Evolutionary conservation across 2,797 vertebrate genomes (phyloP).

Genomic region (Molothrus ater): DNA sequence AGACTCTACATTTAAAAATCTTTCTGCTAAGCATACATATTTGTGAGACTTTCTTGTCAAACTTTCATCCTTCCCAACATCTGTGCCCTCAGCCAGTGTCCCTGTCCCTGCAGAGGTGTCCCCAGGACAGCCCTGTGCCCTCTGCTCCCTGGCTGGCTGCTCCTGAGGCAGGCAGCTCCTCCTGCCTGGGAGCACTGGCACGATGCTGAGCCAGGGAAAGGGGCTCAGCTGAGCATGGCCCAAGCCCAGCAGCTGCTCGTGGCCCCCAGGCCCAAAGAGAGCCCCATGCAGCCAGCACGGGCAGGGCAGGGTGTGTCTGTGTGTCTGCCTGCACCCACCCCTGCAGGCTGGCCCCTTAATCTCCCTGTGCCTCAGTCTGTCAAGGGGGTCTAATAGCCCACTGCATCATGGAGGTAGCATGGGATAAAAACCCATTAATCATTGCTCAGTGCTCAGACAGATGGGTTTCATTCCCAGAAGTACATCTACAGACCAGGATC

Average conservation of each 20-base stretch:
- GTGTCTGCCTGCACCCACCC: background rate
- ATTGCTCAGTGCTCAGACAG: constrained; percentile 6
- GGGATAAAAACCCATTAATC: constrained; percentile 54
- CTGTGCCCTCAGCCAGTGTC: background rate
- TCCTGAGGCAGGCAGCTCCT: rapidly evolving
- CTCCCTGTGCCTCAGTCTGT: constrained; percentile 6
- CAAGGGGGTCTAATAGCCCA: constrained; percentile 47
- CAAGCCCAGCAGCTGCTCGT: background rate
- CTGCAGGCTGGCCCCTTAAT: background rate
- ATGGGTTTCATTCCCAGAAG: constrained; percentile 11
- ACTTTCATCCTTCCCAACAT: no score
- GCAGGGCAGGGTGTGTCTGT: background rate
- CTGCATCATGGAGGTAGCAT: constrained; percentile 37
- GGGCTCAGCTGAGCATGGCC: background rate
- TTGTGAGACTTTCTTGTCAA: no score
- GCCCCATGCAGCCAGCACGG: background rate
- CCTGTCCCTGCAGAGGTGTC: no score
- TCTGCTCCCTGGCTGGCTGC: background rate
- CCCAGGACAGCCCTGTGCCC: background rate
- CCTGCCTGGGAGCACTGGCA: background rate
- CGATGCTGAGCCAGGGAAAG: background rate
- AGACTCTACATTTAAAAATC: no score
- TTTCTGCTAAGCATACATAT: no score
- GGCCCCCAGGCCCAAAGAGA: background rate
- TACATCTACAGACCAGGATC: background rate